phyloP scores from a whole-genome alignment of 2,113 vertebrate species.

The Oncorhynchus masou region DNA sequence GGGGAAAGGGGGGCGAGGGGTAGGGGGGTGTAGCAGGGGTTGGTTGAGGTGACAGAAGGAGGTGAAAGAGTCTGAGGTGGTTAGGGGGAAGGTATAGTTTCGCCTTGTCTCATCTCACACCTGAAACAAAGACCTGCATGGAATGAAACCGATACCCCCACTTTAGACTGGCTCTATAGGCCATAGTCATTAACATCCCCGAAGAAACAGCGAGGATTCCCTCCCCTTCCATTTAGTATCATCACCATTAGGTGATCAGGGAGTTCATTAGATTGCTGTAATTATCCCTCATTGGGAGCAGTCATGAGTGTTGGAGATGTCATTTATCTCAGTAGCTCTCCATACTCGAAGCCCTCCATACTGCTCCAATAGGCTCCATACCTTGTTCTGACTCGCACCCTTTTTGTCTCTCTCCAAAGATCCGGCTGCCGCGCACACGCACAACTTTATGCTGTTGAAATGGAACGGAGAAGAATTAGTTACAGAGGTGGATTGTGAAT shows the following conservation, averaged over 20 bases:
- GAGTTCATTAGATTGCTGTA: slow-evolving; percentile 40
- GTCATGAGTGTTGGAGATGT: slow-evolving; percentile 39
- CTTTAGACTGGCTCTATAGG: neutral
- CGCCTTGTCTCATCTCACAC: no score
- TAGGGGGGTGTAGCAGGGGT: slow-evolving; percentile 9
- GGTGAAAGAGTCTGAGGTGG: neutral
- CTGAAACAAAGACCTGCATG: no score
- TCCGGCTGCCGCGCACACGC: slow-evolving; percentile 1
- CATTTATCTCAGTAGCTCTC: slow-evolving; percentile 22
- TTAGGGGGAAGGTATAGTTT: no score
- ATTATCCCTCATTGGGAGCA: slow-evolving; percentile 35
- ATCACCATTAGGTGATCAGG: slow-evolving; percentile 34
- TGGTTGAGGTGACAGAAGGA: slow-evolving; percentile 8
- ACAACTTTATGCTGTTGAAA: neutral
- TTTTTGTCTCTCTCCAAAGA: slow-evolving; percentile 2
- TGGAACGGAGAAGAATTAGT: neutral
- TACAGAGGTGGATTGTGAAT: slow-evolving; percentile 12
- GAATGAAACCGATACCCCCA: neutral
- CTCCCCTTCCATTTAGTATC: slow-evolving; percentile 18
- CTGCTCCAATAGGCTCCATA: slow-evolving; percentile 4
- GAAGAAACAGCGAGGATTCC: neutral
- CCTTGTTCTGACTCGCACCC: slow-evolving; percentile 20
- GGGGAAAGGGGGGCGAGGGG: slow-evolving; percentile 27
- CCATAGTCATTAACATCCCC: neutral
- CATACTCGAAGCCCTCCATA: slow-evolving; percentile 18